phyloP scores from a whole-genome alignment of 2,797 vertebrate species.

The Acanthornis magna region DNA sequence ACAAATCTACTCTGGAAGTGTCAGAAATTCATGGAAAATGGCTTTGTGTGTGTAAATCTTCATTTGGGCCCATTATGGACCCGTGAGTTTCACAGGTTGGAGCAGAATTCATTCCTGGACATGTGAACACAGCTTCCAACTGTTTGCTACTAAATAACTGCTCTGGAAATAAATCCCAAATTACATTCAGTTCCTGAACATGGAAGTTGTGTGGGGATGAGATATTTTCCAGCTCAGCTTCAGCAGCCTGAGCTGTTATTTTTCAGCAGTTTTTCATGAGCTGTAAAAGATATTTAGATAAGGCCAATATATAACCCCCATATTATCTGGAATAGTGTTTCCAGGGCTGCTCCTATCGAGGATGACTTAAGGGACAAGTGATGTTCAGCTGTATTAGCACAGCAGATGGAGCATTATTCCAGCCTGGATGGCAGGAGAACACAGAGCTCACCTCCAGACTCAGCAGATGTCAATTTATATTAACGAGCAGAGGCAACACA shows the following conservation, averaged over 20 bases:
- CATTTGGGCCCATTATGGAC: background rate
- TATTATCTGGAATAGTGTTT: background rate
- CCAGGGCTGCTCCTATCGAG: background rate
- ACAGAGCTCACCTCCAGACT: constrained; percentile 36
- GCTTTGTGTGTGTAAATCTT: background rate
- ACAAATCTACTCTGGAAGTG: background rate
- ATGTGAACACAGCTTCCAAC: background rate
- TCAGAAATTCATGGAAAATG: background rate
- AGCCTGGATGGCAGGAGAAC: constrained; percentile 22
- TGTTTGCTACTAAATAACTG: constrained; percentile 35
- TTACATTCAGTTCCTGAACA: background rate
- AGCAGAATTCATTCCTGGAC: background rate
- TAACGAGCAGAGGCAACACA: constrained; percentile 50
- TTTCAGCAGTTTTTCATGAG: background rate
- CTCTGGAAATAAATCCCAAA: constrained; percentile 31
- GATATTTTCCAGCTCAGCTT: background rate
- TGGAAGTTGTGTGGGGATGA: background rate
- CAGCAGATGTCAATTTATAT: constrained; percentile 67
- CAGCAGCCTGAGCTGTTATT: background rate
- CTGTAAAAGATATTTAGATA: background rate
- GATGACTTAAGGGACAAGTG: constrained; percentile 43
- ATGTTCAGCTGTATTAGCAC: constrained; percentile 33
- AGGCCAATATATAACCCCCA: background rate
- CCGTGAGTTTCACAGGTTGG: background rate
- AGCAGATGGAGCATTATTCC: constrained; percentile 36